phyloP scores from a whole-genome alignment of 2,797 vertebrate genomes.

The Myiotriccus ornatus region DNA sequence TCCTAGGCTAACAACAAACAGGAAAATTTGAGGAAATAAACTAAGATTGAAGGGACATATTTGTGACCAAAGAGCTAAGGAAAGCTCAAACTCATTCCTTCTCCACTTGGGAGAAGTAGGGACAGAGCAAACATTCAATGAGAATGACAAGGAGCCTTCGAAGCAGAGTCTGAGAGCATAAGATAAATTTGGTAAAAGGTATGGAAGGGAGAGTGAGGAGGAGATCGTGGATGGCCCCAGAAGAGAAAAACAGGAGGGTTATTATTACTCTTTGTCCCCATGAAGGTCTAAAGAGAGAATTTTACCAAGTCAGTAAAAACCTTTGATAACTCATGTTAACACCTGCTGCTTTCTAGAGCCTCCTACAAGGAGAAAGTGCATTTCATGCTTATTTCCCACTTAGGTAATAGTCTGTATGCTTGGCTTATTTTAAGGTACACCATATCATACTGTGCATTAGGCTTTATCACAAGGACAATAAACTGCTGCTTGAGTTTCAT shows the following conservation, averaged over 20 bases:
- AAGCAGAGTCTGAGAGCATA: not conserved
- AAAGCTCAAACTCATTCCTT: not conserved
- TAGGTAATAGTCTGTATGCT: not conserved
- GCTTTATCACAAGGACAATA: not conserved
- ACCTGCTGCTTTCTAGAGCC: not conserved
- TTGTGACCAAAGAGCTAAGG: not conserved
- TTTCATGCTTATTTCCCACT: not conserved
- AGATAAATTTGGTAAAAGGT: not conserved
- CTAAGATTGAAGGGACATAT: not conserved
- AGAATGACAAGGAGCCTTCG: not conserved
- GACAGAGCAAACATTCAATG: not conserved
- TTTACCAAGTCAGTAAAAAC: not conserved
- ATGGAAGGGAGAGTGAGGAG: not conserved
- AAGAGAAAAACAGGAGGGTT: not conserved
- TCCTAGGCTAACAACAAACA: not conserved
- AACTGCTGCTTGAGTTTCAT: not conserved
- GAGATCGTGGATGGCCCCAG: not conserved
- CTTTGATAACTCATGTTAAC: not conserved
- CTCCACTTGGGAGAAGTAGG: not conserved
- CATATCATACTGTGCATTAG: not conserved
- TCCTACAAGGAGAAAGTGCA: rapidly evolving
- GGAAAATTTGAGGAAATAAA: not conserved
- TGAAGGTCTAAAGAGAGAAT: not conserved
- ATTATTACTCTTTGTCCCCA: not conserved
- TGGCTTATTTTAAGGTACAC: not conserved